Evolutionary conservation across 2,888 invertebrate genomes (phyloP).

Genomic region (Drosophila limbata): DNA sequence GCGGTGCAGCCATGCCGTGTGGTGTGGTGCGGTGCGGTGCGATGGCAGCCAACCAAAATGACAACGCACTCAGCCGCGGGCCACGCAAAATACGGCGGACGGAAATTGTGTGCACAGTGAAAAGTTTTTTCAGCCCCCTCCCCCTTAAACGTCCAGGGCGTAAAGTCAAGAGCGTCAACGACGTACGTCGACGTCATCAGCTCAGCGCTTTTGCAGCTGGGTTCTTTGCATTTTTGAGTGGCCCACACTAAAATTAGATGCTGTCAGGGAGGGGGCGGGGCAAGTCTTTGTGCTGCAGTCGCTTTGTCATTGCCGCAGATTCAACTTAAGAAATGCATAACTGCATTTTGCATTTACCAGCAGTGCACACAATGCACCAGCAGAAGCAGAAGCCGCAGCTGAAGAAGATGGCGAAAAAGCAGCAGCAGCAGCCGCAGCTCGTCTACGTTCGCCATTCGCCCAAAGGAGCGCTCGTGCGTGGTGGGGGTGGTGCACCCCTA

Average conservation of each 20-base stretch:
- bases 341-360: constrained; percentile 69
- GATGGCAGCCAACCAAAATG: constrained; percentile 51
- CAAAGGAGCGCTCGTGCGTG: constrained; percentile 39
- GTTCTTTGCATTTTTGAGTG: constrained; percentile 69
- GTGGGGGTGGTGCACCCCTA: constrained; percentile 19
- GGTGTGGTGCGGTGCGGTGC: neutral
- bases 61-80: constrained; percentile 62
- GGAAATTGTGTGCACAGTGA: constrained; percentile 72
- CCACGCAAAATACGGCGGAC: constrained; percentile 58
- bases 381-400: constrained; percentile 22
- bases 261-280: constrained; percentile 5
- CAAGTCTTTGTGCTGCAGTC: constrained; percentile 37
- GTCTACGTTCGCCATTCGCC: constrained; percentile 28
- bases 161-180: constrained; percentile 42
- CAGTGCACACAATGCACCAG: constrained; percentile 53
- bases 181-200: constrained; percentile 53
- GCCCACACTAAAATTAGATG: constrained; percentile 23
- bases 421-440: constrained; percentile 14
- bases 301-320: constrained; percentile 75
- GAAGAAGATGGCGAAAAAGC: neutral
- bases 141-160: constrained; percentile 19
- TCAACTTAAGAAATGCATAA: constrained; percentile 77
- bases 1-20: neutral
- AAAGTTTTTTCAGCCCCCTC: constrained; percentile 44
- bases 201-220: constrained; percentile 53